Evolutionary conservation across 2,888 invertebrate species (phyloP).

Genomic region (Tolmerus cingulatus): DNA sequence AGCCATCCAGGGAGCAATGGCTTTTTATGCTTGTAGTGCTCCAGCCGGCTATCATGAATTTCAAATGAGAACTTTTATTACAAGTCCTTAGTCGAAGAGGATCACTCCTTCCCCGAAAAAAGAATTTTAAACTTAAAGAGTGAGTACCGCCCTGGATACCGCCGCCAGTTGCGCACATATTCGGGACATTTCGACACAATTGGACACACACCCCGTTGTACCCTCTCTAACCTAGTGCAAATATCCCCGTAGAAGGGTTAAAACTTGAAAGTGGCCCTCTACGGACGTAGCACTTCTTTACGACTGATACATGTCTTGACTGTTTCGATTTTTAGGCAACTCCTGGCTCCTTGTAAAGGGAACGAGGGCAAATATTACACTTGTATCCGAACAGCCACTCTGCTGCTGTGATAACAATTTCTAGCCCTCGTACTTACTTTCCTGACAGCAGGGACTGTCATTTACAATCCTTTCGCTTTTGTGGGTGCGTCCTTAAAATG

Average conservation of each 20-base stretch:
- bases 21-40: constrained; percentile 30
- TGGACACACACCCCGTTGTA: not conserved
- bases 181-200: not conserved
- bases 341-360: not conserved
- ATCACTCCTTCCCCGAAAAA: not conserved
- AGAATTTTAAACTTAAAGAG: not conserved
- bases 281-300: not conserved
- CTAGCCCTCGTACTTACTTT: not conserved
- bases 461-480: not conserved
- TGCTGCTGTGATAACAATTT: not conserved
- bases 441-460: not conserved
- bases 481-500: not conserved
- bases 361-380: not conserved
- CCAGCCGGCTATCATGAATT: constrained; percentile 33
- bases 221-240: not conserved
- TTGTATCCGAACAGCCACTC: not conserved
- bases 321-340: not conserved
- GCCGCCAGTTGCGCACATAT: not conserved
- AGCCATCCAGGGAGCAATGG: constrained; percentile 26
- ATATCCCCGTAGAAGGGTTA: not conserved
- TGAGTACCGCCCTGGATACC: not conserved
- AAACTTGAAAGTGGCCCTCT: not conserved
- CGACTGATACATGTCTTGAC: not conserved
- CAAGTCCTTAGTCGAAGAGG: constrained; percentile 25
- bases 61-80: constrained; percentile 38